These are phyloP conservation scores for Procambarus virginalis DNA, from an alignment of 1,140 invertebrate species.

Conservation along the genomic window DNA sequence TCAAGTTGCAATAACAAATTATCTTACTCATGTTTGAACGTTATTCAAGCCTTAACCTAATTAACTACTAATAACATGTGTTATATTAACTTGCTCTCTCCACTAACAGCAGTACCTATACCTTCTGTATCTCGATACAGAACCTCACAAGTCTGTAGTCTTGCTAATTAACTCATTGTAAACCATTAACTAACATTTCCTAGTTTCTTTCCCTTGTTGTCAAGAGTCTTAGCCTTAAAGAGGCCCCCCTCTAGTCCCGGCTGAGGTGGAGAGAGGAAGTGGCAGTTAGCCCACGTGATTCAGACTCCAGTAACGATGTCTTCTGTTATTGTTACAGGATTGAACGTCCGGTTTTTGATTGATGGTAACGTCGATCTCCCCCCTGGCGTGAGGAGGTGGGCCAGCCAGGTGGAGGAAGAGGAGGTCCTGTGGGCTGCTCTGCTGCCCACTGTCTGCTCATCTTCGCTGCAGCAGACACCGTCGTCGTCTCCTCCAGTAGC, in stretches of 20 bases:
- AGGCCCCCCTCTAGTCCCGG: neutral
- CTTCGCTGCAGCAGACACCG: neutral
- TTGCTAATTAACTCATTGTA: neutral
- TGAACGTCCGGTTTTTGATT: constrained; percentile 51
- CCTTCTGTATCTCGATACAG: too few relatives aligned
- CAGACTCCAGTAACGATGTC: constrained; percentile 16
- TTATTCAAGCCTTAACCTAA: too few relatives aligned
- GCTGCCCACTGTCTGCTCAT: neutral
- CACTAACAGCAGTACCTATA: neutral
- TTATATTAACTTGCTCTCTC: neutral
- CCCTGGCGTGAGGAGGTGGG: neutral
- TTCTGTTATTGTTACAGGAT: constrained; percentile 58
- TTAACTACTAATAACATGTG: neutral
- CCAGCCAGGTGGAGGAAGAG: constrained; percentile 8
- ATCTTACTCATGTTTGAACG: too few relatives aligned
- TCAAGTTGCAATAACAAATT: too few relatives aligned
- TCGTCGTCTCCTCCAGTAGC: neutral
- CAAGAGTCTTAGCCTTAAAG: neutral
- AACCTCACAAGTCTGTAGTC: too few relatives aligned
- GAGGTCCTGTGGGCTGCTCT: neutral
- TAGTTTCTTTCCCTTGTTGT: neutral
- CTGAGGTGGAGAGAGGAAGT: neutral
- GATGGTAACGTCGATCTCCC: constrained; percentile 17
- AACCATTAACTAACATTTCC: neutral
- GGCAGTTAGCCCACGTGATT: too few relatives aligned